Base-by-base conservation (phyloP, 2,113 vertebrate genomes). In the Pholis gunnellus region DNA sequence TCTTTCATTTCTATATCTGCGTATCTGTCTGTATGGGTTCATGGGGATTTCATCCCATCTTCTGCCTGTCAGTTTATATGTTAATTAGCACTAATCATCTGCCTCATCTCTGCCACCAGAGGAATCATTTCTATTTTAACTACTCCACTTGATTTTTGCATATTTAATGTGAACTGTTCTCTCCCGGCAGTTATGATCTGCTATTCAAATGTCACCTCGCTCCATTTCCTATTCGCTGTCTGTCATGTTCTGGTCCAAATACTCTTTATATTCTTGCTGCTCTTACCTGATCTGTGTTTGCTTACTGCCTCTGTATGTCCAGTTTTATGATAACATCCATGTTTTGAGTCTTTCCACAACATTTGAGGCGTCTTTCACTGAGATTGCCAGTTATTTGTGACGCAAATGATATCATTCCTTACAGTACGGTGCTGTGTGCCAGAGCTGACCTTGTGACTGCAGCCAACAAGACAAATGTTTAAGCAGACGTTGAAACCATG, bases 401-500 rank as follows among this genome's bases (percentile, higher is more conserved):
- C 29, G 78, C 31, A 29, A 29, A 1, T 65, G 71, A 70, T 38
- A 64, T 34, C 0, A 10, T 9, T 27, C 80, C 22, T 7, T 64
- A 27, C 70, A 72, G 64, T 9, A 13, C 14, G 27, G 31, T 69
- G 6, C 9, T 56, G 34, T 36, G 17, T 78, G 25, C 57, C 27
- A 7, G 68, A 56, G 34, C 63, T 67, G 63, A 93, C 83, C 86
- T 88, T 85, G 82, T 57, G 71, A 46, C 63, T 52, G 75, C 75
- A 67, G 82, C 74, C 56, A 59, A 15, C 56, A 29, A 79, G 79
- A 84, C 34, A 75, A 75, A 74, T 72, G 88, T 87, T 78, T 31
- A 52, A 86, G 83, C 85, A 87, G 81, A 81, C 74, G 17, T 60
- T 74, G 36, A 90, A 92, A 94, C 78, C 86, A 92, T 94, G 93